Evolutionary conservation across 2,797 vertebrate species (phyloP).

Genomic region (Galagoides demidoff): DNA sequence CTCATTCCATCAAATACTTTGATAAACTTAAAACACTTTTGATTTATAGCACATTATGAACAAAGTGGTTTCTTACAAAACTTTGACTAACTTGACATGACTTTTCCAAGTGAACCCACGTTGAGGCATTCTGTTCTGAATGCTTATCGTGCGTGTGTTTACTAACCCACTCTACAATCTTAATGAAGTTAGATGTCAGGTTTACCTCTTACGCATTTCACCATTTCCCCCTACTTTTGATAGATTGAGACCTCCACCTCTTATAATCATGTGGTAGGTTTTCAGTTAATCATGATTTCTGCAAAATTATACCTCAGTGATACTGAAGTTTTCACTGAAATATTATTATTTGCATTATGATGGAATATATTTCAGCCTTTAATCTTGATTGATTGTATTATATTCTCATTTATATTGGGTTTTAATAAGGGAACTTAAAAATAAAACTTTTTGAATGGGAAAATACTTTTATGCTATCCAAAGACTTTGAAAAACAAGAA

Average conservation of each 20-base stretch:
- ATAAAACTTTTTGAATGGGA: not conserved
- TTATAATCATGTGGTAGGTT: not conserved
- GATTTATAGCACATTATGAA: not conserved
- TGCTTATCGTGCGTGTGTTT: not conserved
- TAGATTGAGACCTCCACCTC: not conserved
- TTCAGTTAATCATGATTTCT: not conserved
- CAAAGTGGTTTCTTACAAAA: not conserved
- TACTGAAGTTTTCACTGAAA: not conserved
- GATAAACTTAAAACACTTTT: not conserved
- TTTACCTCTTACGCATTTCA: not conserved
- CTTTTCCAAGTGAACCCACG: not conserved
- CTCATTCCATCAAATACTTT: not conserved
- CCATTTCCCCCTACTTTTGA: not conserved
- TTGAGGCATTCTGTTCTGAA: not conserved
- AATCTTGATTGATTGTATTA: not conserved
- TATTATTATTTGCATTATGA: not conserved
- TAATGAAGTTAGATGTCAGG: not conserved
- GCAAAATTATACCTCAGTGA: slow-evolving; percentile 13
- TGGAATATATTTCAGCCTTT: not conserved
- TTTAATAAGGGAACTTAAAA: slow-evolving; percentile 15
- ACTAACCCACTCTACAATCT: not conserved
- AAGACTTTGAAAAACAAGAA: not conserved
- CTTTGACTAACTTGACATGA: not conserved
- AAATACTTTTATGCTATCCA: not conserved
- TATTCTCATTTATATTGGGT: not conserved